A percentile compares a stretch with the other conserved stretches of the same genome.
These are phyloP conservation scores for Chironex yamaguchii DNA, from an alignment of 30 jellyfish, hydroid and myxozoan species.

Conservation along the genomic window DNA sequence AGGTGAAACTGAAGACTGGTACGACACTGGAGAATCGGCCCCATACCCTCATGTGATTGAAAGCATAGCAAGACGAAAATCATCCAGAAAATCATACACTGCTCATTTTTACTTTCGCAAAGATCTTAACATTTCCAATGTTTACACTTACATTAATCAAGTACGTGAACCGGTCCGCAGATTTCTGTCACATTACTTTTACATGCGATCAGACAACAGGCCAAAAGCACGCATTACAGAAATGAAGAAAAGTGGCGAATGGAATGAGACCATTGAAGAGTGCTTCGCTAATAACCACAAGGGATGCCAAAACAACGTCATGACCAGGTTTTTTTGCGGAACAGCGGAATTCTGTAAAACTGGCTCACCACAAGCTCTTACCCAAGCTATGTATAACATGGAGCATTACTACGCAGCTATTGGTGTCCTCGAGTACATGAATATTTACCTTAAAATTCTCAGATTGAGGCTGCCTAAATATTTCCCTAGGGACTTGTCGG, in stretches of 20 bases:
- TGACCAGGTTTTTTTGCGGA: constrained; percentile 93
- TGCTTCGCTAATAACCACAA: constrained; percentile 84
- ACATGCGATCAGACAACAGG: constrained; percentile 80
- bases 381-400: constrained; percentile 77
- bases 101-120: constrained; percentile 86
- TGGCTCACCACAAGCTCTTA: constrained; percentile 78
- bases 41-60: constrained; percentile 90
- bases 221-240: constrained; percentile 75
- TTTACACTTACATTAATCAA: constrained; percentile 83
- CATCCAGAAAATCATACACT: constrained; percentile 36
- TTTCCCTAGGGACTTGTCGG: constrained; percentile 35
- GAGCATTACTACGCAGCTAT: constrained; percentile 75
- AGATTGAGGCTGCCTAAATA: constrained; percentile 72
- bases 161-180: constrained; percentile 89
- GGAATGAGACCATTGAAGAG: constrained; percentile 76
- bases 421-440: constrained; percentile 71
- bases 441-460: constrained; percentile 61
- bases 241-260: constrained; percentile 69
- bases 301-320: constrained; percentile 91
- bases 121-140: constrained; percentile 15
- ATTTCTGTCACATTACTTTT: constrained; percentile 74
- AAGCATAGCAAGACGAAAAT: constrained; percentile 31
- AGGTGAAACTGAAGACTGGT: constrained; percentile 96
- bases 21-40: constrained; percentile 80
- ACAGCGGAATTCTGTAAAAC: constrained; percentile 57